These are phyloP conservation scores for Drosophila kohkoa DNA, from an alignment of 1,140 invertebrate genomes.

Conservation along the genomic window DNA sequence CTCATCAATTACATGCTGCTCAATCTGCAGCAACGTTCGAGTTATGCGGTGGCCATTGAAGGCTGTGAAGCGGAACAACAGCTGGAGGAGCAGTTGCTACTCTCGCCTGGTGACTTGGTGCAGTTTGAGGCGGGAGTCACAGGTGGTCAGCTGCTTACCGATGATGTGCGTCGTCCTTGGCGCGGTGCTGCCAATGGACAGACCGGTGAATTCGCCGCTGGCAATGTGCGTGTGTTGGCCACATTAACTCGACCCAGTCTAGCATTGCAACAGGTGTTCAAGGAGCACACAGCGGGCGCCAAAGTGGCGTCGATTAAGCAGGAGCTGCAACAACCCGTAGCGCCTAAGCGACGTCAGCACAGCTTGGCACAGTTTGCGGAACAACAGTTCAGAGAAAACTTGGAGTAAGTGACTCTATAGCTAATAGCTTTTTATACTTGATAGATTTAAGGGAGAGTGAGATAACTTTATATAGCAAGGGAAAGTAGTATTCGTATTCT, in stretches of 20 bases:
- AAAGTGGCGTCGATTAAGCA: conserved; percentile 43
- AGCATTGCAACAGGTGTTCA: conserved; percentile 87
- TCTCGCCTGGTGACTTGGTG: conserved; percentile 94
- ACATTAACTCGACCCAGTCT: conserved; percentile 91
- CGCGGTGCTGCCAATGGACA: conserved; percentile 89
- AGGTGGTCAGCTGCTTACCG: conserved; percentile 88
- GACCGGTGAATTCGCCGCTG: conserved; percentile 93
- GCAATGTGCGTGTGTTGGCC: conserved; percentile 95
- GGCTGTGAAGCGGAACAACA: not conserved
- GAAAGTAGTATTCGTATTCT: too few relatives aligned
- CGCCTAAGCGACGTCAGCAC: conserved; percentile 89
- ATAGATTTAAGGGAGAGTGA: too few relatives aligned
- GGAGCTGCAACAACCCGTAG: conserved; percentile 72
- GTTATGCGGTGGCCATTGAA: conserved; percentile 91
- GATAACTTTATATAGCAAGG: too few relatives aligned
- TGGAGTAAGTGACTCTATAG: conserved; percentile 52
- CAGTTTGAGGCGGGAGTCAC: conserved; percentile 90
- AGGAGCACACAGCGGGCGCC: conserved; percentile 84
- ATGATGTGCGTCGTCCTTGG: conserved; percentile 89
- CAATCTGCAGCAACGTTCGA: conserved; percentile 93
- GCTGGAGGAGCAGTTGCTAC: conserved; percentile 85
- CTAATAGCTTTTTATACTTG: too few relatives aligned
- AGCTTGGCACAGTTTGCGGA: conserved; percentile 93
- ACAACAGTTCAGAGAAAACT: conserved; percentile 90
- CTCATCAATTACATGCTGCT: conserved; percentile 94